phyloP scores from a whole-genome alignment of 2,113 vertebrate species.

The Melanerpes aurifrons region DNA sequence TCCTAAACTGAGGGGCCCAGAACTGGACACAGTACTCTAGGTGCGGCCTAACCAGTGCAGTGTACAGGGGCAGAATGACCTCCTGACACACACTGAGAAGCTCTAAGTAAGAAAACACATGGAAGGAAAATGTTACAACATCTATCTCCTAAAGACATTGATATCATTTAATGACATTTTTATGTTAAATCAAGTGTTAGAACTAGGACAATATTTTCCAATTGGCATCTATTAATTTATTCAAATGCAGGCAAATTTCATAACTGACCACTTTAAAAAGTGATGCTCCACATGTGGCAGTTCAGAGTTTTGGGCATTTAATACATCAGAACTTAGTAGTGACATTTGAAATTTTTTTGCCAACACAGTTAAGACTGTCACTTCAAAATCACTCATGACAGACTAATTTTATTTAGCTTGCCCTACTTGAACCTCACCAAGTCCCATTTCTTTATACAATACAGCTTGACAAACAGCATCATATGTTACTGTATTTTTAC shows the following conservation, averaged over 20 bases:
- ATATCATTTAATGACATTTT: not conserved
- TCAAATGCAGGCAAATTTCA: not conserved
- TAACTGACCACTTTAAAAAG: not conserved
- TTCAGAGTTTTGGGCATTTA: not conserved
- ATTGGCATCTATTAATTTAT: not conserved
- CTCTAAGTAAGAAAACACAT: not conserved
- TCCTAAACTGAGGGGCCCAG: too few relatives aligned
- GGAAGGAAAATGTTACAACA: not conserved
- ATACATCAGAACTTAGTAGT: not conserved
- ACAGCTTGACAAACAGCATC: not conserved
- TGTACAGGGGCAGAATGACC: too few relatives aligned
- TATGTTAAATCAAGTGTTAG: not conserved
- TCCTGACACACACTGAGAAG: not conserved
- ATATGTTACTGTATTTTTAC: not conserved
- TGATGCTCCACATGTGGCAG: not conserved
- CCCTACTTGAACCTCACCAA: constrained; percentile 1
- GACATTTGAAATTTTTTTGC: not conserved
- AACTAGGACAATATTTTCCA: not conserved
- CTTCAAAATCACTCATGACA: not conserved
- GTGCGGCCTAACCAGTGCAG: too few relatives aligned
- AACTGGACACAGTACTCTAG: too few relatives aligned
- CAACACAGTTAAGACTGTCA: not conserved
- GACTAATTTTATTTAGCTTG: not conserved
- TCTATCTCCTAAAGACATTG: not conserved
- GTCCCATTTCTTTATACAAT: not conserved